Evolutionary conservation across 2,113 vertebrate genomes (phyloP).

Genomic region (Xiphophorus maculatus): DNA sequence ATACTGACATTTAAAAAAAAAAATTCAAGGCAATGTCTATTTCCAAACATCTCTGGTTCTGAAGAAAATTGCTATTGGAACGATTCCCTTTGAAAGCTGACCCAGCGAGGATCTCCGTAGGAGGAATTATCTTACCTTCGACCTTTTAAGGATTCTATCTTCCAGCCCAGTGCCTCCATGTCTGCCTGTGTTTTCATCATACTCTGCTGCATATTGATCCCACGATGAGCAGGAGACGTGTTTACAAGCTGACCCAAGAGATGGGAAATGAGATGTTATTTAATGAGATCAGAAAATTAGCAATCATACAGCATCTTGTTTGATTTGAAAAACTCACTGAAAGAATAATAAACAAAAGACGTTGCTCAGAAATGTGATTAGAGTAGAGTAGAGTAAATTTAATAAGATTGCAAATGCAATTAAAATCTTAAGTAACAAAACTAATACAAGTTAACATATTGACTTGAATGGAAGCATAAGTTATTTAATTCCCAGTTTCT

Average conservation of each 20-base stretch:
- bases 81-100: not conserved
- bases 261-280: slow-evolving; percentile 71
- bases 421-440: slow-evolving; percentile 64
- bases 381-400: slow-evolving; percentile 32
- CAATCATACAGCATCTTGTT: slow-evolving; percentile 49
- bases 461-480: slow-evolving; percentile 50
- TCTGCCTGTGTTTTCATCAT: not conserved
- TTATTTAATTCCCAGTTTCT: slow-evolving; percentile 52
- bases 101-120: not conserved
- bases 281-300: slow-evolving; percentile 46
- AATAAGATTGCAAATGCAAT: slow-evolving; percentile 44
- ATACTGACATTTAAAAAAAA: not conserved
- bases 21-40: too few species aligned
- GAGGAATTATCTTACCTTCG: not conserved
- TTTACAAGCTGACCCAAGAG: slow-evolving; percentile 64
- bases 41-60: not conserved
- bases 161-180: not conserved
- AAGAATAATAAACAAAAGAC: slow-evolving; percentile 10
- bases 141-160: not conserved
- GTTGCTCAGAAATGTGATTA: slow-evolving; percentile 20
- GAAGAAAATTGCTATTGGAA: not conserved
- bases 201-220: slow-evolving; percentile 69
- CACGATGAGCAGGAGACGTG: slow-evolving; percentile 61
- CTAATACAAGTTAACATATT: slow-evolving; percentile 44
- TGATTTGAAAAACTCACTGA: slow-evolving; percentile 53